Conservation (phyloP, 2,888 invertebrate genomes). For the Rotaria sp. region DNA sequence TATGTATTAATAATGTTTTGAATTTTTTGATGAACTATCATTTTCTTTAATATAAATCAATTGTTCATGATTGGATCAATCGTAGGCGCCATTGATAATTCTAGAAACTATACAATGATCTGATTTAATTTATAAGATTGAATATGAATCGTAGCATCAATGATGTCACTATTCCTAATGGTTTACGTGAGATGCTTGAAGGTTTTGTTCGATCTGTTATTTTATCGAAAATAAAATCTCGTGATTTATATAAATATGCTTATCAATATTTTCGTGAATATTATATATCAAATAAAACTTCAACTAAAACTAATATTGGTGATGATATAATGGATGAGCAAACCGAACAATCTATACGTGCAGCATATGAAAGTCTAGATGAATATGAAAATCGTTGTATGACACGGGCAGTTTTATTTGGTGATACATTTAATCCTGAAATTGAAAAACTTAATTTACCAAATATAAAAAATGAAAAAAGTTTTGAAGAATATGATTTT, state of each 20-base stretch:
- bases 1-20: too few species aligned
- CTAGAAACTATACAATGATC: too few species aligned
- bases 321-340: not conserved
- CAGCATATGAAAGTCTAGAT: not conserved
- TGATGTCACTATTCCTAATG: not conserved
- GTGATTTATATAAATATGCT: not conserved
- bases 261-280: not conserved
- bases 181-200: not conserved
- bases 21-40: too few species aligned
- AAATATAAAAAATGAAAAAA: not conserved
- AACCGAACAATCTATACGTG: not conserved
- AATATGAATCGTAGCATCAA: not conserved
- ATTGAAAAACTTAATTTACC: not conserved
- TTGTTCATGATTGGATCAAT: too few species aligned
- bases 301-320: not conserved
- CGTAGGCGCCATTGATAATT: not conserved
- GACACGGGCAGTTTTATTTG: not conserved
- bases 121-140: not conserved
- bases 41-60: too few species aligned
- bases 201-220: not conserved
- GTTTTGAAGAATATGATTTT: not conserved
- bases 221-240: not conserved
- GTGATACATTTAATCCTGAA: not conserved
- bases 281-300: not conserved
- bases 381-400: not conserved